A percentile compares a stretch with the other conserved stretches of the same genome.
Evolutionary conservation across 2,797 vertebrate genomes (phyloP).

Genomic region (Sebastes iracundus): DNA sequence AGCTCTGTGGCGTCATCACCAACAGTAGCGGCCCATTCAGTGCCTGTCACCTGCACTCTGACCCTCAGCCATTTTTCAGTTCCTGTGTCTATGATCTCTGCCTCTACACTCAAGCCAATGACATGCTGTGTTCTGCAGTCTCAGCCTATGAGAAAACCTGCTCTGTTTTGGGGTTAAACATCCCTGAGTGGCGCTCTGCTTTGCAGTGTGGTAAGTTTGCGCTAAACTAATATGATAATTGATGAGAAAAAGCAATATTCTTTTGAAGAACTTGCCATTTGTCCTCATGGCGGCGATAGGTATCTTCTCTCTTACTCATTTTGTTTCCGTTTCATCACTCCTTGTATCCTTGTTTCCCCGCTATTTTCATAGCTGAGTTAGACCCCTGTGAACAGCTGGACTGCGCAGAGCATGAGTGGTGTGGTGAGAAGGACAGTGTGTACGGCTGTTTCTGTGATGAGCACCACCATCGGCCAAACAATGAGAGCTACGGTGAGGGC

Average conservation of each 20-base stretch:
- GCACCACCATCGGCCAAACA: slow-evolving; percentile 33
- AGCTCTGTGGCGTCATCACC: slow-evolving; percentile 73
- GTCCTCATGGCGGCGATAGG: fast-evolving
- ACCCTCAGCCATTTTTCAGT: slow-evolving; percentile 58
- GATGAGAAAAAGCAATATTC: too few species aligned
- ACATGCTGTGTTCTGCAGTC: slow-evolving; percentile 71
- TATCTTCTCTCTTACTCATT: neutral
- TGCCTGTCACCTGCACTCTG: slow-evolving; percentile 63
- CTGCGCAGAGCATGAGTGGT: slow-evolving; percentile 74
- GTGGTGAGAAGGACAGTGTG: slow-evolving; percentile 59
- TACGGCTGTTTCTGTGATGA: slow-evolving; percentile 74
- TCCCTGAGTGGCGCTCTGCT: slow-evolving; percentile 61
- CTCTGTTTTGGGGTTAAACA: slow-evolving; percentile 28
- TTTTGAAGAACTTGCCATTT: too few species aligned
- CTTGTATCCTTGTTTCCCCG: neutral
- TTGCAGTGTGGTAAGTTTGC: slow-evolving; percentile 54
- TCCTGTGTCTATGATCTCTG: slow-evolving; percentile 81
- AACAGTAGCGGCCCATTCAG: slow-evolving; percentile 74
- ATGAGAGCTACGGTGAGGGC: slow-evolving; percentile 51
- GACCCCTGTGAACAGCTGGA: slow-evolving; percentile 60
- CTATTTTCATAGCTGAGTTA: slow-evolving; percentile 33
- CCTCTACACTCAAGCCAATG: slow-evolving; percentile 66
- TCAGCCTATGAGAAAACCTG: slow-evolving; percentile 74
- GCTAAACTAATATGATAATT: too few species aligned
- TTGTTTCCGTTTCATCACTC: neutral